These are phyloP conservation scores for Drosophila rufa DNA, from an alignment of 1,140 invertebrate genomes.

Conservation along the genomic window DNA sequence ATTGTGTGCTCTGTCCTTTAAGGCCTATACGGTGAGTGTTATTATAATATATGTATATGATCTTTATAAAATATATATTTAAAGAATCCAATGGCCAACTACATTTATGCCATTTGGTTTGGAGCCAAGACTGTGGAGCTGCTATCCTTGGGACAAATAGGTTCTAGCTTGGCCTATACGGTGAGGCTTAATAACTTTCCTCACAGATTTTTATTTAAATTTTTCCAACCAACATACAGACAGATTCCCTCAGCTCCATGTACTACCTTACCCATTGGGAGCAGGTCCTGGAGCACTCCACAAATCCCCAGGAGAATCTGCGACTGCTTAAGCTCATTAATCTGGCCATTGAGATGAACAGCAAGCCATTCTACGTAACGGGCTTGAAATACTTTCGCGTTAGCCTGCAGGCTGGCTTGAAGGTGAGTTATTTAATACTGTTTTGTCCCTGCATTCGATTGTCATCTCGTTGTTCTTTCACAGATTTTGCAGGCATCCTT, in stretches of 20 bases:
- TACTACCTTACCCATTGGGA: conserved; percentile 74
- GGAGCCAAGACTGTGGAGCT: conserved; percentile 63
- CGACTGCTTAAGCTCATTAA: conserved; percentile 65
- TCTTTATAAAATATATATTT: background rate
- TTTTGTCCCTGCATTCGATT: background rate
- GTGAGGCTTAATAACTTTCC: conserved; percentile 3
- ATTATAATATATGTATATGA: too few relatives aligned
- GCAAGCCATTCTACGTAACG: conserved; percentile 65
- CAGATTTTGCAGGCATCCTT: conserved; percentile 66
- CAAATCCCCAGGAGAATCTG: conserved; percentile 57
- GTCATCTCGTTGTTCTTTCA: background rate
- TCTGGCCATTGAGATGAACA: conserved; percentile 68
- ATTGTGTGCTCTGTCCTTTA: conserved; percentile 71
- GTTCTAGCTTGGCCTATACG: conserved; percentile 51
- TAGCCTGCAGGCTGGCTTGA: conserved; percentile 62
- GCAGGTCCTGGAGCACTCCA: conserved; percentile 57
- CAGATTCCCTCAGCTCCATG: conserved; percentile 57
- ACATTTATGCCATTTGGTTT: conserved; percentile 71
- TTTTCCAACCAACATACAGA: conserved; percentile 21
- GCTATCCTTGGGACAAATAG: conserved; percentile 57
- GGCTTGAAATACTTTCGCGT: conserved; percentile 74
- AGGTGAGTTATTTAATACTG: conserved; percentile 31
- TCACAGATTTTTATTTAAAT: background rate
- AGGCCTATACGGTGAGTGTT: conserved; percentile 64
- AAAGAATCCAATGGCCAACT: conserved; percentile 53